Evolutionary conservation across 2,113 vertebrate genomes (phyloP), one percentile per base, ranked within the genome.

Genomic region (Neogobius melanostomus): DNA sequence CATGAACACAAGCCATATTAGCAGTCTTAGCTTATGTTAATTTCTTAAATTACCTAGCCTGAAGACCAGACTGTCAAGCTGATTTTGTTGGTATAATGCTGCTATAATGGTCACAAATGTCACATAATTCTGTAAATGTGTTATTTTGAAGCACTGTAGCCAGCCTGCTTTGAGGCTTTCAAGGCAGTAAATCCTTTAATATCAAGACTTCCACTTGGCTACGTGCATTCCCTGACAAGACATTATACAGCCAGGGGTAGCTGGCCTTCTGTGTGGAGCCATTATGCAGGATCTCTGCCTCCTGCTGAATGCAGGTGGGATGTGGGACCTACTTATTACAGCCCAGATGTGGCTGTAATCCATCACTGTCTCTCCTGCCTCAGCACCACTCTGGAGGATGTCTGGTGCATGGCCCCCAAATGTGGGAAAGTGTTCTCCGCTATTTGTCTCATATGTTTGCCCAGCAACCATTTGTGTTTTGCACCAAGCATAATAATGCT

Each of bases 251-350:
- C 83, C 68, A 36, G 28, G 82, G 80, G 77, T 77, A 83, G 67
- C 85, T 83, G 88, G 83, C 84, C 79, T 82, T 85, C 81, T 68
- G 85, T 83, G 81, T 78, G 85, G 84, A 82, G 75, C 80, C 85
- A 90, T 90, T 86, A 89, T 90, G 84, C 87, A 81, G 80, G 82
- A 76, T 81, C 78, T 73, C 70, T 81, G 72, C 82, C 86, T 84
- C 80, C 84, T 83, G 81, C 87, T 88, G 88, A 87, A 89, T 87
- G 85, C 89, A 89, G 88, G 85, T 90, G 88, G 88, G 84, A 87
- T 82, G 66, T 43, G 60, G 87, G 89, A 88, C 91, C 89, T 91
- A 89, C 89, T 91, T 92, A 91, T 91, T 89, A 90, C 87, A 90
- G 87, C 85, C 84, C 88, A 90, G 85, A 90, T 88, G 85, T 83